These are phyloP conservation scores for Sylvicapra grimmia DNA, from an alignment of 2,113 vertebrate species.

Conservation along the genomic window DNA sequence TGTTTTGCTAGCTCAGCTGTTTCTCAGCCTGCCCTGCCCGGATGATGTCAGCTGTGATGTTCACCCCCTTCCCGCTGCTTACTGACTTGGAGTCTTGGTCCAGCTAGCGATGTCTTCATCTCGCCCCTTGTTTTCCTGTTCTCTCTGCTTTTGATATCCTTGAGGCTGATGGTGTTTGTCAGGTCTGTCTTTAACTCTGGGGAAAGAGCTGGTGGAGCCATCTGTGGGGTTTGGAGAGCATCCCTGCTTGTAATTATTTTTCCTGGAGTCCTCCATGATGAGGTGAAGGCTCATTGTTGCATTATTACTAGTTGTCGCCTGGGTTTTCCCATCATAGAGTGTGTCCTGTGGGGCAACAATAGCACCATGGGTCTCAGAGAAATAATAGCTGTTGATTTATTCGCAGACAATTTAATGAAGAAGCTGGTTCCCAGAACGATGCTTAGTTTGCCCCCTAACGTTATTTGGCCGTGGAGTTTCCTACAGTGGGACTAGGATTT, in stretches of 20 bases:
- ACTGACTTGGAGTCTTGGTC: conserved; percentile 49
- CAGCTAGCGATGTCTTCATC: conserved; percentile 60
- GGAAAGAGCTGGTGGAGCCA: conserved; percentile 31
- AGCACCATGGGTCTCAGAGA: neutral
- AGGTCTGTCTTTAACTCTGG: conserved; percentile 40
- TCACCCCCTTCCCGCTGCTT: neutral
- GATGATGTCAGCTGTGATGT: conserved; percentile 55
- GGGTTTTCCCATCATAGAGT: conserved; percentile 17
- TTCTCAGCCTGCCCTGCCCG: conserved; percentile 33
- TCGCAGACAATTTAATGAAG: conserved; percentile 22
- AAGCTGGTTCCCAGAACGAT: neutral
- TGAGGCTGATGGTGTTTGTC: conserved; percentile 65
- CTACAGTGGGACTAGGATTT: neutral
- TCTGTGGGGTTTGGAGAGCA: conserved; percentile 49
- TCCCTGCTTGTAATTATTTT: conserved; percentile 56
- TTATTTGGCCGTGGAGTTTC: neutral
- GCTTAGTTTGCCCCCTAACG: neutral
- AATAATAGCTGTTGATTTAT: conserved; percentile 54
- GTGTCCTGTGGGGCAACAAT: neutral
- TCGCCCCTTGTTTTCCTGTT: conserved; percentile 27
- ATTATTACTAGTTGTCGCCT: conserved; percentile 7
- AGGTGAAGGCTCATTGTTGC: conserved; percentile 40
- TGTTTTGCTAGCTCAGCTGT: conserved; percentile 50
- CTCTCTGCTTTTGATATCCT: conserved; percentile 46
- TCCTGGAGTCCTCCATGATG: conserved; percentile 37